Percentiles rank a stretch among this genome's conserved stretches.
These are phyloP conservation scores for Phalacrocorax pelagicus DNA, from an alignment of 2,113 vertebrate species.

Conservation along the genomic window DNA sequence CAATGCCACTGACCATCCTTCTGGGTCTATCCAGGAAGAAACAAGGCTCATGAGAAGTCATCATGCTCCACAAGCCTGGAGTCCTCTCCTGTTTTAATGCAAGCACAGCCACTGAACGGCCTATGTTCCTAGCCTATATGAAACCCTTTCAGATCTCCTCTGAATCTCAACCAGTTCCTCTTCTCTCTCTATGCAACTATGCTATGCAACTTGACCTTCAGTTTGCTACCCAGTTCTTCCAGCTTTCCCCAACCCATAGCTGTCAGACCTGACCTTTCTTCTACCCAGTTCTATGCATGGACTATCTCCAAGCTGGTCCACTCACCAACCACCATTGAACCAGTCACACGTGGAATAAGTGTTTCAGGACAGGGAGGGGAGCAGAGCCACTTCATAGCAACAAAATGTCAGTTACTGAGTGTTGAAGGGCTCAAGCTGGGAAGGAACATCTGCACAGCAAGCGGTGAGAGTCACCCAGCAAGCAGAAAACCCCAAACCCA, in stretches of 20 bases:
- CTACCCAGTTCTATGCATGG: neutral
- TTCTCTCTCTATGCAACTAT: neutral
- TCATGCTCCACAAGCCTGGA: neutral
- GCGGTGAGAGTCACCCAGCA: neutral
- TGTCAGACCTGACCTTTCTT: neutral
- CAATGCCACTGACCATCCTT: neutral
- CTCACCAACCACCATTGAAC: neutral
- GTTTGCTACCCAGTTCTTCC: neutral
- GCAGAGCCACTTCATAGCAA: neutral
- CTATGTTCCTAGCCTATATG: neutral
- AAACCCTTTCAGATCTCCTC: neutral
- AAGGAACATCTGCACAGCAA: neutral
- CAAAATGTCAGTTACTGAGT: neutral
- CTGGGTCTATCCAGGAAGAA: neutral
- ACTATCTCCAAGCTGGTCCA: neutral
- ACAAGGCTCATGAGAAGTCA: neutral
- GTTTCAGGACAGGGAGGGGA: neutral
- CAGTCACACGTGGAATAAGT: neutral
- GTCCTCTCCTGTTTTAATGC: neutral
- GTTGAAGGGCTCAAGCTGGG: neutral
- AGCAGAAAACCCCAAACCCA: neutral
- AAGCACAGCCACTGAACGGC: neutral
- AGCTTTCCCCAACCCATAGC: neutral
- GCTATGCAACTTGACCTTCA: neutral
- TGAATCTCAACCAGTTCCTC: neutral